phyloP scores from a whole-genome alignment of 1,140 invertebrate species.

The Eciton burchellii region DNA sequence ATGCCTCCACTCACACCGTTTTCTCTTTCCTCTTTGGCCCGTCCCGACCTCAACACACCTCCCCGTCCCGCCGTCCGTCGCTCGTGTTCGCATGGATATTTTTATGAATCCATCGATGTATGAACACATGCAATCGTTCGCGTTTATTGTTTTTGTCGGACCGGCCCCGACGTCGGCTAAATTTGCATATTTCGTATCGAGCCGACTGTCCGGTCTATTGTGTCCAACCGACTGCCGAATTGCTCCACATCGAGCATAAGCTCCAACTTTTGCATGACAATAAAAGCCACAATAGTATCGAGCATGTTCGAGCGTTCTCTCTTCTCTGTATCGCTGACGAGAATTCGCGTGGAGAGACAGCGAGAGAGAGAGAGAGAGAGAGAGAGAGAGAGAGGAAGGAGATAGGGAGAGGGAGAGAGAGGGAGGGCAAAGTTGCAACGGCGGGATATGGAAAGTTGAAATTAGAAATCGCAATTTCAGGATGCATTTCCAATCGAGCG shows the following conservation, averaged over 20 bases:
- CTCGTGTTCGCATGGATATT: conserved; percentile 77
- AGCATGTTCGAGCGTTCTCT: conserved; percentile 60
- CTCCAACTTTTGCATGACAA: conserved; percentile 83
- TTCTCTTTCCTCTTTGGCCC: conserved; percentile 49
- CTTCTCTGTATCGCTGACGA: conserved; percentile 44
- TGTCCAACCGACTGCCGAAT: conserved; percentile 81
- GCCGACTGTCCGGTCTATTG: conserved; percentile 77
- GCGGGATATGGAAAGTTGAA: background rate
- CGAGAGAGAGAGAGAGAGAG: background rate
- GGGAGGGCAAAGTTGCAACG: no score
- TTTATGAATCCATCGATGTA: conserved; percentile 82
- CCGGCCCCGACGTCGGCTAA: conserved; percentile 70
- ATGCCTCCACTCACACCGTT: conserved; percentile 64
- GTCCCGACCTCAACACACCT: conserved; percentile 5
- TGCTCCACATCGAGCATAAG: conserved; percentile 81
- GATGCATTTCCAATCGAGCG: background rate
- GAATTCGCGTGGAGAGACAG: conserved; percentile 40
- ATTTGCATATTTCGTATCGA: conserved; percentile 81
- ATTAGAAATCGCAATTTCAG: background rate
- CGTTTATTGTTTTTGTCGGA: conserved; percentile 83
- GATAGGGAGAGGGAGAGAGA: no score
- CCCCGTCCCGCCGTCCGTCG: conserved; percentile 24
- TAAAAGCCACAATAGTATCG: conserved; percentile 71
- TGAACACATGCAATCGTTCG: conserved; percentile 82
- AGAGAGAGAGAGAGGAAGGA: no score